Percentiles rank a stretch among this genome's conserved stretches.
Conservation (phyloP, 37 sponge, comb jelly and placozoan species). For the Mnemiopsis leidyi region DNA sequence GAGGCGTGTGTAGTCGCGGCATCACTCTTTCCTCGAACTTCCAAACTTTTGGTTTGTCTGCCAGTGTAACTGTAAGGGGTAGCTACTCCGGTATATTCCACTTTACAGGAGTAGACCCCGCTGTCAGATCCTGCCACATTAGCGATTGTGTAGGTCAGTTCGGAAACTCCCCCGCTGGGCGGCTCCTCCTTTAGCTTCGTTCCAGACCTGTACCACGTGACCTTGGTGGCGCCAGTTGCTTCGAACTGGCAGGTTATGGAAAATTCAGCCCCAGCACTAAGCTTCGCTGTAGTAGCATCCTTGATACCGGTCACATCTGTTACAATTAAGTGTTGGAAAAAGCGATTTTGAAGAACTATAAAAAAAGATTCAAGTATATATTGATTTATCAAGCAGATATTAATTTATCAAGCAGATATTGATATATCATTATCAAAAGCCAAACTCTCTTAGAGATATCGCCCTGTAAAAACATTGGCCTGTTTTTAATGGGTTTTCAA, state of each 20-base stretch:
- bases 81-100: background rate
- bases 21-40: background rate
- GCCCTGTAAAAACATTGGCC: too few species aligned
- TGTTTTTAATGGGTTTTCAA: too few species aligned
- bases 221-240: background rate
- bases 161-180: background rate
- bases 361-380: too few species aligned
- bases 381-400: too few species aligned
- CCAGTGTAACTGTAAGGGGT: too few species aligned
- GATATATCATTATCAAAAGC: too few species aligned
- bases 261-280: background rate
- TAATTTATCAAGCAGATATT: too few species aligned
- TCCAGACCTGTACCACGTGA: background rate
- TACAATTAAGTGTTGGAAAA: too few species aligned
- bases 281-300: background rate
- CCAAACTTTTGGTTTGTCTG: background rate
- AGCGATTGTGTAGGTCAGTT: background rate
- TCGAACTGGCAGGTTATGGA: background rate
- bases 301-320: background rate
- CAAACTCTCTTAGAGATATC: too few species aligned
- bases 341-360: too few species aligned
- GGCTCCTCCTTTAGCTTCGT: background rate
- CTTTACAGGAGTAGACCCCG: background rate
- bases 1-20: background rate
- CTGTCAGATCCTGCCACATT: background rate